Conservation (phyloP, 2,113 vertebrate genomes). For the Cyprichromis sp. region DNA sequence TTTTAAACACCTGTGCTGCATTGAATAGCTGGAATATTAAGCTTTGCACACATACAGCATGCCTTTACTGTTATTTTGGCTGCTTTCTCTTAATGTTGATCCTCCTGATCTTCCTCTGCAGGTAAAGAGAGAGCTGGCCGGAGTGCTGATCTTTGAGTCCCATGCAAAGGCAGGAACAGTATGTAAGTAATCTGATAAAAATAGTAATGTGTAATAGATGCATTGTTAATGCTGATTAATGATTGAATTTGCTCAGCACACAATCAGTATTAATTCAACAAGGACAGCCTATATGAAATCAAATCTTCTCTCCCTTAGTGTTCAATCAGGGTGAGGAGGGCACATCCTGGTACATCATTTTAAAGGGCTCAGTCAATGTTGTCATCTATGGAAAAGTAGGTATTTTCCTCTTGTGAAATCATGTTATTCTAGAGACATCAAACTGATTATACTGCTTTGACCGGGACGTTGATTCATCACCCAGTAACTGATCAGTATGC, state of each 20-base stretch:
- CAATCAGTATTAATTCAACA: not conserved
- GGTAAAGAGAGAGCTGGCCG: constrained; percentile 92
- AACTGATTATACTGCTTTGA: not conserved
- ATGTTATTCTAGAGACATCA: not conserved
- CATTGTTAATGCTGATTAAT: not conserved
- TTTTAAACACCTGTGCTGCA: not conserved
- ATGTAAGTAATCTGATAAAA: constrained; percentile 76
- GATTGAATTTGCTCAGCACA: not conserved
- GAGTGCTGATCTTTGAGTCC: constrained; percentile 94
- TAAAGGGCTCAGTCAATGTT: constrained; percentile 97
- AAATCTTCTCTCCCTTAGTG: constrained; percentile 75
- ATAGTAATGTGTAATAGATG: not conserved
- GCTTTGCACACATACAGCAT: not conserved
- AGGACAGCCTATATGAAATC: not conserved
- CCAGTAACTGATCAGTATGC: not conserved
- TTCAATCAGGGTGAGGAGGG: constrained; percentile 99
- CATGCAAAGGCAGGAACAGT: constrained; percentile 94
- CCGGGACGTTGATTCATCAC: not conserved
- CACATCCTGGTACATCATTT: constrained; percentile 98
- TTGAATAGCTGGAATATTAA: not conserved
- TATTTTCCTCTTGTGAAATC: not conserved
- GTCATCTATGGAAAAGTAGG: constrained; percentile 98
- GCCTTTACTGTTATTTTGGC: not conserved
- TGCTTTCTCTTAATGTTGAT: not conserved
- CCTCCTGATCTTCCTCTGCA: constrained; percentile 29